These are phyloP conservation scores for Caranx ignobilis DNA, from an alignment of 2,113 vertebrate species.

Conservation along the genomic window DNA sequence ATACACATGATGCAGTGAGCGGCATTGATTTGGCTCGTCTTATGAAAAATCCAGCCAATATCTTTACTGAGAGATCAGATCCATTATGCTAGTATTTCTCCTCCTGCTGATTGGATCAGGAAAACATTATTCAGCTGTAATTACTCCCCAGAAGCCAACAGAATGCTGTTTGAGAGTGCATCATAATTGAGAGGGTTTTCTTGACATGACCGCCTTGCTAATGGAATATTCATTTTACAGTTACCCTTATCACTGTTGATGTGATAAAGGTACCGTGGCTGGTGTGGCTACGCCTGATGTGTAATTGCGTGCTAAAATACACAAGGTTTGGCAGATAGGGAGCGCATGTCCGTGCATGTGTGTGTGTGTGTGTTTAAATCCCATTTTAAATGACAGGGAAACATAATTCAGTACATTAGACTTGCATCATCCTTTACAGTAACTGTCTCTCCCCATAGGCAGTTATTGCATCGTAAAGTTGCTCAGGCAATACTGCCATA, in stretches of 20 bases:
- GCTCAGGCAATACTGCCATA: neutral
- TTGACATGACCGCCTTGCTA: slow-evolving; percentile 30
- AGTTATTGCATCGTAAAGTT: slow-evolving; percentile 26
- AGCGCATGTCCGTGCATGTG: neutral
- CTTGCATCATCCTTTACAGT: slow-evolving; percentile 27
- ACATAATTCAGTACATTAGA: neutral
- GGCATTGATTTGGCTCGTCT: slow-evolving; percentile 59
- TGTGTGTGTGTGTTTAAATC: slow-evolving; percentile 15
- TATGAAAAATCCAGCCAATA: slow-evolving; percentile 39
- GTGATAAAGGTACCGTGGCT: too few relatives aligned
- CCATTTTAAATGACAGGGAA: slow-evolving; percentile 6
- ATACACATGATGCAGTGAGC: slow-evolving; percentile 11
- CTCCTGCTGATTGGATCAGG: slow-evolving; percentile 40
- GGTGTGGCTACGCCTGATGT: neutral
- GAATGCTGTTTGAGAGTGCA: slow-evolving; percentile 20
- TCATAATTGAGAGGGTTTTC: slow-evolving; percentile 62
- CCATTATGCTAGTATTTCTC: slow-evolving; percentile 51
- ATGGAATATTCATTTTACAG: slow-evolving; percentile 48
- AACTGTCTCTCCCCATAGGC: slow-evolving; percentile 13
- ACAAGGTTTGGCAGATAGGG: slow-evolving; percentile 17
- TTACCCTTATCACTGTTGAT: slow-evolving; percentile 11
- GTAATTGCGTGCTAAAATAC: slow-evolving; percentile 3
- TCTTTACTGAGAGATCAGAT: slow-evolving; percentile 54
- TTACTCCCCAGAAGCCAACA: slow-evolving; percentile 47
- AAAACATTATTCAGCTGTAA: slow-evolving; percentile 53